Evolutionary conservation across 2,888 invertebrate species (phyloP).

Genomic region (Dynastes grantii): DNA sequence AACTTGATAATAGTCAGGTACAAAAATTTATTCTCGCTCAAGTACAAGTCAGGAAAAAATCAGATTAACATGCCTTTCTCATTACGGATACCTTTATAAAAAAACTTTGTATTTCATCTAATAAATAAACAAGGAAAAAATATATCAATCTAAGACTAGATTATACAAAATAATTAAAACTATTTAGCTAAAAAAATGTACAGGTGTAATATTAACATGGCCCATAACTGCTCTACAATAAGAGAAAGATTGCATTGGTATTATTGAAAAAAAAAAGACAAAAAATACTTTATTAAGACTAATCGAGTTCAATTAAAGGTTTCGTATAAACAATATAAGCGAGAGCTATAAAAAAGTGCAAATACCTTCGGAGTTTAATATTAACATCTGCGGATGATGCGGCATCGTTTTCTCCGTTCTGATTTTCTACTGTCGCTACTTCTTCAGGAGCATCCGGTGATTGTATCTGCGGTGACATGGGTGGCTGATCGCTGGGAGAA

Average conservation of each 20-base stretch:
- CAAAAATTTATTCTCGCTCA: slow-evolving; percentile 29
- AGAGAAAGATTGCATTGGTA: slow-evolving; percentile 31
- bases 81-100: slow-evolving; percentile 4
- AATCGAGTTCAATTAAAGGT: slow-evolving; percentile 59
- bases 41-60: slow-evolving; percentile 18
- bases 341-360: slow-evolving; percentile 63
- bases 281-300: slow-evolving; percentile 29
- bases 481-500: slow-evolving; percentile 69
- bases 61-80: slow-evolving; percentile 15
- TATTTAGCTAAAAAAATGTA: slow-evolving; percentile 25
- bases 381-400: slow-evolving; percentile 62
- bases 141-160: slow-evolving; percentile 6
- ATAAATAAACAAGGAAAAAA: background rate
- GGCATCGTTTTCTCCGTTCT: slow-evolving; percentile 61
- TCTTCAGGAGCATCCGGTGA: slow-evolving; percentile 62
- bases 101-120: slow-evolving; percentile 15
- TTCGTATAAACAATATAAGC: slow-evolving; percentile 63
- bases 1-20: slow-evolving; percentile 19
- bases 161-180: slow-evolving; percentile 24
- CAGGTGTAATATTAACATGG: slow-evolving; percentile 30
- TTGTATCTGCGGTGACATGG: slow-evolving; percentile 65
- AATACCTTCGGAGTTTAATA: slow-evolving; percentile 69
- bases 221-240: slow-evolving; percentile 17
- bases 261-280: slow-evolving; percentile 25
- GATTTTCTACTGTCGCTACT: slow-evolving; percentile 58